These are phyloP conservation scores for Musca domestica DNA, from an alignment of 1,140 invertebrate genomes.

Conservation along the genomic window DNA sequence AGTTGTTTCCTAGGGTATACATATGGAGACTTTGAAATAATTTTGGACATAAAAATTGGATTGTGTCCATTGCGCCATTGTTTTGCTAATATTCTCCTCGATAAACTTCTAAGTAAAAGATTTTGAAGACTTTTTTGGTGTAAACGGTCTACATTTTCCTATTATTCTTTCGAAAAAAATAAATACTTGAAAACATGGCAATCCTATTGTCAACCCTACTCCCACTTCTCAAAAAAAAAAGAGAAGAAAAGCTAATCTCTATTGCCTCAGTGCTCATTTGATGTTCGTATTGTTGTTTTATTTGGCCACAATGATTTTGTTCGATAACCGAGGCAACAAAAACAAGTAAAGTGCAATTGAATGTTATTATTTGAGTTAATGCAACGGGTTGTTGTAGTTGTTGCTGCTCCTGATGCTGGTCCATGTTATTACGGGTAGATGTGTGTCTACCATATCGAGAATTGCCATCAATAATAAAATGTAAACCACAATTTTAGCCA, in stretches of 20 bases:
- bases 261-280: not conserved
- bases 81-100: too few species aligned
- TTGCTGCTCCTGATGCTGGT: conserved; percentile 23
- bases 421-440: not conserved
- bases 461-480: conserved; percentile 30
- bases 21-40: too few species aligned
- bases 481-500: conserved; percentile 27
- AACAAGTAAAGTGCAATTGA: conserved; percentile 42
- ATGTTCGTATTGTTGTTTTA: conserved; percentile 33
- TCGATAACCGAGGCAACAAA: not conserved
- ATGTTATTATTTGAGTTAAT: conserved; percentile 33
- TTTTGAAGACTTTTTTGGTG: too few species aligned
- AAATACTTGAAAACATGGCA: too few species aligned
- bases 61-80: too few species aligned
- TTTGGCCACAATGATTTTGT: conserved; percentile 15
- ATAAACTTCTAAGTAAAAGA: too few species aligned
- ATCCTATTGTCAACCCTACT: not conserved
- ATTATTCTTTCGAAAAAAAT: too few species aligned
- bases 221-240: not conserved
- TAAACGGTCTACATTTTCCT: too few species aligned
- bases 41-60: too few species aligned
- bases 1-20: too few species aligned
- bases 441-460: conserved; percentile 23
- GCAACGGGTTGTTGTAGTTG: conserved; percentile 23
- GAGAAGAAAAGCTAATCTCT: not conserved